phyloP scores from a whole-genome alignment of 1,140 invertebrate genomes.

The Eumeta japonica region DNA sequence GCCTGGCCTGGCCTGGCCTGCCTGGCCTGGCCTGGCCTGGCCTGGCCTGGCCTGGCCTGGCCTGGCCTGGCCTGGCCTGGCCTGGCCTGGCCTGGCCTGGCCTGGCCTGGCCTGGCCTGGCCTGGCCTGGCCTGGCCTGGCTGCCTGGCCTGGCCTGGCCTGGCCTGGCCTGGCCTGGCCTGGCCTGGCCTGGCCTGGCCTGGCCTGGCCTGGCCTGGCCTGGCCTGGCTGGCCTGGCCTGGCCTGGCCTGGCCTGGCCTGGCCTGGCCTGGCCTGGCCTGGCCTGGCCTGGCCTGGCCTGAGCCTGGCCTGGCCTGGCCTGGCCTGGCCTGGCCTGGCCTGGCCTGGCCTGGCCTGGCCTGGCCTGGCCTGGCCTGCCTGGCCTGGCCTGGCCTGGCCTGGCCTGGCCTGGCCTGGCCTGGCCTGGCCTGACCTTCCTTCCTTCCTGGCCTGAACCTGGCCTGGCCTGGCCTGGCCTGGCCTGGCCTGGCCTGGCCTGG shows the following conservation, averaged over 20 bases:
- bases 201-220: constrained; percentile 1
- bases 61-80: constrained; percentile 1
- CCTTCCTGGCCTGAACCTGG: constrained; percentile 8
- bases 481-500: constrained; percentile 1
- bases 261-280: constrained; percentile 1
- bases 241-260: constrained; percentile 1
- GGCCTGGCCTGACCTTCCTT: constrained; percentile 2
- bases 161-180: constrained; percentile 1
- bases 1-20: constrained; percentile 2
- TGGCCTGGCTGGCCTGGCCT: too few relatives aligned
- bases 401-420: constrained; percentile 1
- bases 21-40: too few relatives aligned
- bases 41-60: constrained; percentile 1
- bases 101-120: constrained; percentile 3
- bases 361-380: too few relatives aligned
- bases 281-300: constrained; percentile 1
- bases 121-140: too few relatives aligned
- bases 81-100: constrained; percentile 3
- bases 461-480: constrained; percentile 5
- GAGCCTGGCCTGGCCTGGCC: background rate
- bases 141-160: too few relatives aligned
- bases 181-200: constrained; percentile 1
- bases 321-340: constrained; percentile 10
- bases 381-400: constrained; percentile 1
- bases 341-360: constrained; percentile 8